A percentile compares a stretch with the other conserved stretches of the same genome.
phyloP scores from a whole-genome alignment of 1,140 invertebrate species.

The Protaetia brevitarsis region DNA sequence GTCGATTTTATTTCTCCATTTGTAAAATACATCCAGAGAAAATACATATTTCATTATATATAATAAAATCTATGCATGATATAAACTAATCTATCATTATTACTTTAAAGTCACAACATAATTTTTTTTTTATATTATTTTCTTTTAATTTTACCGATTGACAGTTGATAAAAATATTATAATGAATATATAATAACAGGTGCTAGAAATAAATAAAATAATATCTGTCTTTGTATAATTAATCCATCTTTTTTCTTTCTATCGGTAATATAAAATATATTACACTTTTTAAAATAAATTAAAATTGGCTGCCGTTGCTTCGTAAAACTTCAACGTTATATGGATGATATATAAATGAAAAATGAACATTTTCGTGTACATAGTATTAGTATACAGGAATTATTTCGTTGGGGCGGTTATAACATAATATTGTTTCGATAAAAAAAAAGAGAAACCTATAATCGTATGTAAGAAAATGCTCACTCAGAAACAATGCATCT shows the following conservation, averaged over 20 bases:
- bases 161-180: too few species aligned
- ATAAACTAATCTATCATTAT: not conserved
- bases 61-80: constrained; percentile 17
- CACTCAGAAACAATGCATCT: too few species aligned
- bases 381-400: constrained; percentile 18
- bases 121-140: not conserved
- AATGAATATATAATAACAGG: not conserved
- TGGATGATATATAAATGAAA: constrained; percentile 13
- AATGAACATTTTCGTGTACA: constrained; percentile 31
- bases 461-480: too few species aligned
- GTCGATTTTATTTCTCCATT: constrained; percentile 22
- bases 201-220: not conserved
- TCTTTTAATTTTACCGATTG: too few species aligned
- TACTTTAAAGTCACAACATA: constrained; percentile 22
- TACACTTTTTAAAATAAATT: too few species aligned
- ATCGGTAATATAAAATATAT: too few species aligned
- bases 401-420: not conserved
- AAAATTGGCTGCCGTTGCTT: not conserved
- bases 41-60: too few species aligned
- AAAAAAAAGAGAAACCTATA: too few species aligned
- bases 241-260: too few species aligned
- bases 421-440: too few species aligned
- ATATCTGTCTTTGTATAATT: too few species aligned
- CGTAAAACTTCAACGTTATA: too few species aligned
- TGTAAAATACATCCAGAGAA: constrained; percentile 24